Evolutionary conservation across 37 sponge, comb jelly and placozoan species (phyloP).

Genomic region (Hormiphora californensis): DNA sequence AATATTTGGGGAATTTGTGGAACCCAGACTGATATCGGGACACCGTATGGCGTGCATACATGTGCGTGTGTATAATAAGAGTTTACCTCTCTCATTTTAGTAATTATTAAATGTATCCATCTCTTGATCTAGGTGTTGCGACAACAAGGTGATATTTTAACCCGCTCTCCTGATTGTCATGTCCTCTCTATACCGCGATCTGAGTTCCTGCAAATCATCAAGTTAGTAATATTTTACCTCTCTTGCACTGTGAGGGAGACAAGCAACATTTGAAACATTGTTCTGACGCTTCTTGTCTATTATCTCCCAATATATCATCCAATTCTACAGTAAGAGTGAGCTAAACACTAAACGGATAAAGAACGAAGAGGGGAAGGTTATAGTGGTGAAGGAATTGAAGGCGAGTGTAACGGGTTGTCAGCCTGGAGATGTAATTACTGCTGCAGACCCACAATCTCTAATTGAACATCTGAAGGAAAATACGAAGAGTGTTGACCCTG

Average conservation of each 20-base stretch:
- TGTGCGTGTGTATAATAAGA: too few relatives aligned
- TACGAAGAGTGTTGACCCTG: constrained; percentile 30
- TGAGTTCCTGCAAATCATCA: constrained; percentile 33
- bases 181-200: constrained; percentile 31
- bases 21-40: too few relatives aligned
- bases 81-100: too few relatives aligned
- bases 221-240: constrained; percentile 5
- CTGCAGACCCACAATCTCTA: constrained; percentile 3
- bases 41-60: too few relatives aligned
- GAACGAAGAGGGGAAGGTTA: constrained; percentile 12
- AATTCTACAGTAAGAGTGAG: constrained; percentile 44
- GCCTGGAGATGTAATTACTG: constrained; percentile 44
- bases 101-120: too few relatives aligned
- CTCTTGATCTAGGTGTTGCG: not conserved
- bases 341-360: constrained; percentile 45
- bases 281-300: too few relatives aligned
- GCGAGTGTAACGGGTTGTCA: constrained; percentile 30
- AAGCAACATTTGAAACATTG: too few relatives aligned
- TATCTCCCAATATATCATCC: not conserved
- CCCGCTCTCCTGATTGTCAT: constrained; percentile 27
- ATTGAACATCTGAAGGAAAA: constrained; percentile 44
- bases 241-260: too few relatives aligned
- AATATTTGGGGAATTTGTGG: too few relatives aligned
- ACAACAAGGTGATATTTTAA: constrained; percentile 44
- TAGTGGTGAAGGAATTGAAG: constrained; percentile 20